phyloP scores from a whole-genome alignment of 2,888 invertebrate species.

The Spodoptera picta region DNA sequence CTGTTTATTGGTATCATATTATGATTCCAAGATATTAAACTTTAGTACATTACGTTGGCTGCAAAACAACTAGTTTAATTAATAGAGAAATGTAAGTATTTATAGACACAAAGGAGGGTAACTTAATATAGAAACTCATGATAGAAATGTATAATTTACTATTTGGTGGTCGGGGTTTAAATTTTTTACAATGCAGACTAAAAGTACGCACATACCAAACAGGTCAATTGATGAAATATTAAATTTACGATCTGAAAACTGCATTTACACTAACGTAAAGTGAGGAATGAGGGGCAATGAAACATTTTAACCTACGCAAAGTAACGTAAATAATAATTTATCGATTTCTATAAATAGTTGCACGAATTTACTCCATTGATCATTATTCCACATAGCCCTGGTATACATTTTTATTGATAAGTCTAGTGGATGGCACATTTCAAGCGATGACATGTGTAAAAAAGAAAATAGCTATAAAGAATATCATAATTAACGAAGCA shows the following conservation, averaged over 20 bases:
- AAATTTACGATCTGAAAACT: slow-evolving; percentile 21
- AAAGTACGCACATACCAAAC: background rate
- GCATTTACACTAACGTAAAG: slow-evolving; percentile 24
- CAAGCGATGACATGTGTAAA: slow-evolving; percentile 6
- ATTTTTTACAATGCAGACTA: no score
- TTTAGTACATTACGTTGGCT: no score
- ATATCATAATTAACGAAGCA: slow-evolving; percentile 47
- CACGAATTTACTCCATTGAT: slow-evolving; percentile 36
- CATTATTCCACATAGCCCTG: slow-evolving; percentile 13
- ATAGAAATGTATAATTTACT: no score
- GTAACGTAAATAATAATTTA: slow-evolving; percentile 32
- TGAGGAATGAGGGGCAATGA: slow-evolving; percentile 41
- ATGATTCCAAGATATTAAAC: slow-evolving; percentile 3
- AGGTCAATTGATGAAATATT: slow-evolving; percentile 5
- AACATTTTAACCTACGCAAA: slow-evolving; percentile 31
- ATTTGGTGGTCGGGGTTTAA: no score
- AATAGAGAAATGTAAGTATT: no score
- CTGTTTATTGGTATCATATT: slow-evolving; percentile 14
- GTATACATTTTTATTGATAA: slow-evolving; percentile 8
- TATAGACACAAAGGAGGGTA: no score
- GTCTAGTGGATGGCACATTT: slow-evolving; percentile 1
- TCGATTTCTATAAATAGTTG: slow-evolving; percentile 46
- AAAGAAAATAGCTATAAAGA: slow-evolving; percentile 15
- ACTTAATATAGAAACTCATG: no score
- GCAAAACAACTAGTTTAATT: no score